Conservation (phyloP, 2,113 vertebrate species). For the Scomber japonicus region DNA sequence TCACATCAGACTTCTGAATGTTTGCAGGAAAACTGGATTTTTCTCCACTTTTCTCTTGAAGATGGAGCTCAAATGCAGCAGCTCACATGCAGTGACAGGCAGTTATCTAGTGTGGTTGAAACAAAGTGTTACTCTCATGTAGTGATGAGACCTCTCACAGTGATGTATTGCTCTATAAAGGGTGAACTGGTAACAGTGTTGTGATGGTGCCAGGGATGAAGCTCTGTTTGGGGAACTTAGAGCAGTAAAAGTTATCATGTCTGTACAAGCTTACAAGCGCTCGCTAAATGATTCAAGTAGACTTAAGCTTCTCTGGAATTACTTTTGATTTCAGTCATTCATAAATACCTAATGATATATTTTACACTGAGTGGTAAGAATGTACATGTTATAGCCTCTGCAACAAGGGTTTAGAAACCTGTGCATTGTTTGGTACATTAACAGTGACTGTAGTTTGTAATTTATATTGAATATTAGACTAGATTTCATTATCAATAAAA, state of each 20-base stretch:
- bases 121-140: slow-evolving; percentile 26
- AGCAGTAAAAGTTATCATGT: background rate
- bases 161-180: slow-evolving; percentile 61
- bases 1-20: background rate
- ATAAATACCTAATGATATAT: background rate
- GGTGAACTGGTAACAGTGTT: slow-evolving; percentile 26
- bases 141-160: slow-evolving; percentile 63
- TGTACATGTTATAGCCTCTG: background rate
- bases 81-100: slow-evolving; percentile 14
- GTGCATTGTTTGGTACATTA: background rate
- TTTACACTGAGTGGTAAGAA: no score
- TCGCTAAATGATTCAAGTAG: background rate
- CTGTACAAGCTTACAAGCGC: background rate
- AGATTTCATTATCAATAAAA: no score
- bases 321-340: background rate
- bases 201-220: slow-evolving; percentile 17
- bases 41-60: background rate
- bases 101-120: slow-evolving; percentile 30
- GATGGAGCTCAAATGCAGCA: background rate
- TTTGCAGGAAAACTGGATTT: background rate
- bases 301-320: slow-evolving; percentile 18
- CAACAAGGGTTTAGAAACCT: background rate
- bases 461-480: no score
- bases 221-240: background rate
- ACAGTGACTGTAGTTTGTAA: no score